These are phyloP conservation scores for Parelbella ahira DNA, from an alignment of 2,888 invertebrate species.

Conservation along the genomic window DNA sequence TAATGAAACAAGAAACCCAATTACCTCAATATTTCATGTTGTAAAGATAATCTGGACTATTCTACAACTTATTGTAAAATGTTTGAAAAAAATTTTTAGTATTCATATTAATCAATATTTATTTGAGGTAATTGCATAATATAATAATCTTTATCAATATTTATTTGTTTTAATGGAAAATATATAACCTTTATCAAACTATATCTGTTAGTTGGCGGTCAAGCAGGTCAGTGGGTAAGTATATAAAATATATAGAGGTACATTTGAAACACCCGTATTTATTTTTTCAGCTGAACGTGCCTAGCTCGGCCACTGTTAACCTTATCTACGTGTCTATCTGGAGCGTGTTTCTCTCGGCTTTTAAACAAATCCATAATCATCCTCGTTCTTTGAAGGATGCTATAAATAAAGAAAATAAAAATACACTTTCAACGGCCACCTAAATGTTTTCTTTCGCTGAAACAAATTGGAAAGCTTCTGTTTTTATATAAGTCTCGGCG, in stretches of 20 bases:
- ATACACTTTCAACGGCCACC: conserved; percentile 41
- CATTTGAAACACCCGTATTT: background rate
- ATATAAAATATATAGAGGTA: conserved; percentile 1
- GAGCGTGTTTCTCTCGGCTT: conserved; percentile 13
- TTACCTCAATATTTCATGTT: too few species aligned
- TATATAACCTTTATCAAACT: background rate
- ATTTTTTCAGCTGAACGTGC: conserved; percentile 1
- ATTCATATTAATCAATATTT: too few species aligned
- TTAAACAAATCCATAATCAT: conserved; percentile 32
- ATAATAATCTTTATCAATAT: too few species aligned
- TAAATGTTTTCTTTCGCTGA: conserved; percentile 53
- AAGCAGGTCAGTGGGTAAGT: background rate
- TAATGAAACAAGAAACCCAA: too few species aligned
- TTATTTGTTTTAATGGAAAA: too few species aligned
- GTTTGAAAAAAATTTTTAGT: too few species aligned
- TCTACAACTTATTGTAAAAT: too few species aligned
- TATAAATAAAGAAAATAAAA: conserved; percentile 40
- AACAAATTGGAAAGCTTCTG: conserved; percentile 58
- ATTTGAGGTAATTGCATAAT: too few species aligned
- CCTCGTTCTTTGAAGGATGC: conserved; percentile 30
- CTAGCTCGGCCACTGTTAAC: background rate
- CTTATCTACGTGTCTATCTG: conserved; percentile 2
- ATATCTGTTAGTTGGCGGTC: too few species aligned
- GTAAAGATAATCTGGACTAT: too few species aligned
- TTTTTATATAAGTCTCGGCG: conserved; percentile 38